These are phyloP conservation scores for Antheraea pernyi DNA, from an alignment of 1,140 invertebrate species.

Conservation along the genomic window DNA sequence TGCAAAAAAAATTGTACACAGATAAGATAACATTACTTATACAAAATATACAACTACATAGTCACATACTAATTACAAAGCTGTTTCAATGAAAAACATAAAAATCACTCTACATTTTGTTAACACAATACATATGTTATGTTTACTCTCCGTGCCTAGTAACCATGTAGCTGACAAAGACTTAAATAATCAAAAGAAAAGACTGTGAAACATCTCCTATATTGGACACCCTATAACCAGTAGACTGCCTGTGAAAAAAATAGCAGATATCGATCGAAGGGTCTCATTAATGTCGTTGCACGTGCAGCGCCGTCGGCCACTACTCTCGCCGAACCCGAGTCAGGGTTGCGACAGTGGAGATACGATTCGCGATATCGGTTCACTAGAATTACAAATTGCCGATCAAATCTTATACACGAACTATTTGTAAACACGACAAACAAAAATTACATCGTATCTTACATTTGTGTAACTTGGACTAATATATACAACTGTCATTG, in stretches of 20 bases:
- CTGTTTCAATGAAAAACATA: too few species aligned
- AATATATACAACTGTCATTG: too few species aligned
- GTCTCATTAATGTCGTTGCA: slow-evolving; percentile 61
- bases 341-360: slow-evolving; percentile 28
- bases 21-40: too few species aligned
- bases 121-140: too few species aligned
- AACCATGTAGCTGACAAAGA: too few species aligned
- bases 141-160: too few species aligned
- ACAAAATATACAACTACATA: too few species aligned
- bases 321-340: slow-evolving; percentile 5
- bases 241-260: not conserved
- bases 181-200: not conserved
- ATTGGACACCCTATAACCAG: not conserved
- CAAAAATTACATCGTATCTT: too few species aligned
- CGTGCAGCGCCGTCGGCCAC: slow-evolving; percentile 63
- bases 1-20: too few species aligned
- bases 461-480: too few species aligned
- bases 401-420: not conserved
- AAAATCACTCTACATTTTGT: too few species aligned
- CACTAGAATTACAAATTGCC: not conserved
- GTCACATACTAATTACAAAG: too few species aligned
- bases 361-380: slow-evolving; percentile 10
- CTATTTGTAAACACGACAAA: not conserved
- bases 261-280: slow-evolving; percentile 30
- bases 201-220: not conserved